Evolutionary conservation across 2,797 vertebrate species (phyloP).

Genomic region (Mionectes olivaceus): DNA sequence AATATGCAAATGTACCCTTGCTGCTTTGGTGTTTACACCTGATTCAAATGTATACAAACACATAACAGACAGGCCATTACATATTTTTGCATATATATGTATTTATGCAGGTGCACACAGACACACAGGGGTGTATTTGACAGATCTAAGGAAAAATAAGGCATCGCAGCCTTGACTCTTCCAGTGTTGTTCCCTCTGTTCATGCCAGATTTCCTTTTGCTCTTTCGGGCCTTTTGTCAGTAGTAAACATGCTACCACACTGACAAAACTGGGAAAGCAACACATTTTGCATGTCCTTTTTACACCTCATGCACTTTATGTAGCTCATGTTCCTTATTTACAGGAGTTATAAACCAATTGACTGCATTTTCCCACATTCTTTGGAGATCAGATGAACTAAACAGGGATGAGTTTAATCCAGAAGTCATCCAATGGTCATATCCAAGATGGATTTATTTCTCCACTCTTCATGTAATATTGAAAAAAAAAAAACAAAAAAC

Average conservation of each 20-base stretch:
- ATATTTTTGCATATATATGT: constrained; percentile 57
- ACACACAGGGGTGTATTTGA: neutral
- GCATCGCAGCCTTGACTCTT: neutral
- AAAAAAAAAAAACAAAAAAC: neutral
- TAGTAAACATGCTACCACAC: neutral
- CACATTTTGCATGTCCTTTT: neutral
- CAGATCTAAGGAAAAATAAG: constrained; percentile 47
- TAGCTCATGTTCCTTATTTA: neutral
- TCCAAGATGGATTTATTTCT: neutral
- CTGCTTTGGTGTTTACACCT: constrained; percentile 58
- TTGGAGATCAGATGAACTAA: neutral
- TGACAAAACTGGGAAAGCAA: neutral
- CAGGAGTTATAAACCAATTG: neutral
- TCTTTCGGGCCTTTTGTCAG: neutral
- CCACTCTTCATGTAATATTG: neutral
- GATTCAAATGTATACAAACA: constrained; percentile 44
- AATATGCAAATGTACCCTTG: neutral
- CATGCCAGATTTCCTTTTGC: constrained; percentile 3
- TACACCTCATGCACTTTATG: neutral
- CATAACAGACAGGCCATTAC: constrained; percentile 60
- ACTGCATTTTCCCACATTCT: neutral
- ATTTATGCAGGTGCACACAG: constrained; percentile 43
- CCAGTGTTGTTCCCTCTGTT: neutral
- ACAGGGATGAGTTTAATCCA: neutral
- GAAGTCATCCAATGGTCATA: neutral